Evolutionary conservation across 2,888 invertebrate genomes (phyloP).

Genomic region (Caenorhabditis sp.): DNA sequence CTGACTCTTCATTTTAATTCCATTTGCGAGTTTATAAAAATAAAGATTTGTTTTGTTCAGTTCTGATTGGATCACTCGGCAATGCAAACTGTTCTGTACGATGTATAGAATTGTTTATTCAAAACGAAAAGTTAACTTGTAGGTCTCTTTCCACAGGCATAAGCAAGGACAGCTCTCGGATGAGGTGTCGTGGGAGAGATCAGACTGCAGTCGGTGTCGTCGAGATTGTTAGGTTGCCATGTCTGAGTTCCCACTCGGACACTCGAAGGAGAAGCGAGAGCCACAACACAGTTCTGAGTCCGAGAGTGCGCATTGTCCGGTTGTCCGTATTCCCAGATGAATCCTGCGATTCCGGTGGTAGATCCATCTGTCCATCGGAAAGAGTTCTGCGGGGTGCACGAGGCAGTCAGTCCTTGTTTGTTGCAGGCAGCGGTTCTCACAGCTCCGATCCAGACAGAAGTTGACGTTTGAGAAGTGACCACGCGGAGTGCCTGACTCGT

Average conservation of each 20-base stretch:
- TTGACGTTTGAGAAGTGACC: background rate
- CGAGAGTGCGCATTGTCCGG: conserved; percentile 15
- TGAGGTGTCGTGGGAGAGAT: background rate
- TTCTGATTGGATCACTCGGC: no score
- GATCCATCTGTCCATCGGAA: conserved; percentile 38
- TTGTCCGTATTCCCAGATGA: conserved; percentile 15
- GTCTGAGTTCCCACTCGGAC: background rate
- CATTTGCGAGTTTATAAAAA: background rate
- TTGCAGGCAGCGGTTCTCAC: background rate
- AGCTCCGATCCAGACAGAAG: conserved; percentile 33
- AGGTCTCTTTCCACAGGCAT: conserved; percentile 32
- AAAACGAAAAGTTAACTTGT: background rate
- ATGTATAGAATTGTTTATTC: no score
- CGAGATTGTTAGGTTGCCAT: conserved; percentile 16
- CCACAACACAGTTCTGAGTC: conserved; percentile 19
- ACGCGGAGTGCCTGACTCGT: conserved; percentile 8
- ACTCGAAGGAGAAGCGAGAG: background rate
- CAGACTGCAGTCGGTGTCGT: conserved; percentile 14
- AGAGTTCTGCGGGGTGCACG: conserved; percentile 10
- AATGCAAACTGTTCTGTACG: no score
- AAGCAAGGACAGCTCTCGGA: conserved; percentile 9
- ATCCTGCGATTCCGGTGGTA: conserved; percentile 23
- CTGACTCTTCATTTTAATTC: no score
- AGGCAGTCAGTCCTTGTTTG: background rate
- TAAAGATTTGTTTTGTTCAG: no score